phyloP scores from a whole-genome alignment of 1,140 invertebrate genomes.

The Drosophila yakuba region DNA sequence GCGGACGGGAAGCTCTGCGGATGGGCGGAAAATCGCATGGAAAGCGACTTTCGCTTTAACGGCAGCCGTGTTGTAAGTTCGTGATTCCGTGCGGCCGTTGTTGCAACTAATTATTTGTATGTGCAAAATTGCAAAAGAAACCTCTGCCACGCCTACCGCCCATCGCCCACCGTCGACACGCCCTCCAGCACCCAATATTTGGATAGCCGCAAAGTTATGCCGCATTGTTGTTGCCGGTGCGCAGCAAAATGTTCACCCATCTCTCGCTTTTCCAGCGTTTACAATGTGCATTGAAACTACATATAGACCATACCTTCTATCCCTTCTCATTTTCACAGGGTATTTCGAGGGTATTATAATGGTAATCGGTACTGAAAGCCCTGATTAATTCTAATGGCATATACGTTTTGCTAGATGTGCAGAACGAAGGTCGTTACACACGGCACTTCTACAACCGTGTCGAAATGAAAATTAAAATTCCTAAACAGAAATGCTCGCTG shows the following conservation, averaged over 20 bases:
- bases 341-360: neutral
- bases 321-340: too few relatives aligned
- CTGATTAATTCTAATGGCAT: neutral
- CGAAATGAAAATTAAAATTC: too few relatives aligned
- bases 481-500: too few relatives aligned
- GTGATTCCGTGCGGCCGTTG: conserved; percentile 47
- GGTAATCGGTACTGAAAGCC: neutral
- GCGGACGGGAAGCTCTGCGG: neutral
- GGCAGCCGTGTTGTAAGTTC: conserved; percentile 68
- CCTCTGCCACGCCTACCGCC: neutral
- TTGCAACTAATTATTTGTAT: conserved; percentile 67
- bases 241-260: conserved; percentile 4
- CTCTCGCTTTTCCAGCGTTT: conserved; percentile 6
- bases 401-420: too few relatives aligned
- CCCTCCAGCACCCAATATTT: conserved; percentile 51
- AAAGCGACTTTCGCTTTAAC: conserved; percentile 10
- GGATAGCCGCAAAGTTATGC: conserved; percentile 40
- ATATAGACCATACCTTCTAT: neutral
- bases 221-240: conserved; percentile 16
- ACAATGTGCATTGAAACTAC: neutral
- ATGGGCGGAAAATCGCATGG: neutral
- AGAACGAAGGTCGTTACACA: too few relatives aligned
- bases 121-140: conserved; percentile 35
- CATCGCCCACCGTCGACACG: conserved; percentile 1
- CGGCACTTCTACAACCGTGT: too few relatives aligned